Percentiles rank a stretch among this genome's conserved stretches.
phyloP scores from a whole-genome alignment of 2,113 vertebrate genomes.

The Pongo abelii region DNA sequence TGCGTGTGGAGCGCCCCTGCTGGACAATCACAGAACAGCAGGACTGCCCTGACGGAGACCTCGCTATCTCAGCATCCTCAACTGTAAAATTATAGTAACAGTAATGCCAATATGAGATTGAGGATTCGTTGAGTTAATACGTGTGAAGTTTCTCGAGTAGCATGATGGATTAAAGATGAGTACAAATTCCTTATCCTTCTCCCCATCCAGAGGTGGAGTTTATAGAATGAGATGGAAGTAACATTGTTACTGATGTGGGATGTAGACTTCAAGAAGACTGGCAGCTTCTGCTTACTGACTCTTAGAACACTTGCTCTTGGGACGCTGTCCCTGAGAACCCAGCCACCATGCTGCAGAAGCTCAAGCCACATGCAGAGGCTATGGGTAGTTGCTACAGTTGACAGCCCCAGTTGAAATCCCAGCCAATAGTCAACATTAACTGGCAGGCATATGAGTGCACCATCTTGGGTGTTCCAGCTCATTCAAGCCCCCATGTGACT shows the following conservation, averaged over 20 bases:
- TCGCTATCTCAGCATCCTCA: background rate
- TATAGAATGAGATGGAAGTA: background rate
- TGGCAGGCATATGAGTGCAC: background rate
- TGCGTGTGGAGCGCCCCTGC: background rate
- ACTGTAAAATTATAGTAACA: background rate
- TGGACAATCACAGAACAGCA: background rate
- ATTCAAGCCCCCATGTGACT: background rate
- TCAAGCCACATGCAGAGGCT: no score
- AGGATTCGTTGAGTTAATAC: background rate
- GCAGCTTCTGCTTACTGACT: background rate
- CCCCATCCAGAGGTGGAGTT: background rate
- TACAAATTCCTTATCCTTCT: background rate
- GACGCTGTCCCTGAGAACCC: no score
- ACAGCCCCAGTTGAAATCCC: background rate
- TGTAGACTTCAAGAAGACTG: background rate
- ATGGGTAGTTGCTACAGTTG: no score
- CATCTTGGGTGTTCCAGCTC: background rate
- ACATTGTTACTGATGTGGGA: no score
- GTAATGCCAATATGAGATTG: background rate
- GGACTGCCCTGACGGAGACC: background rate
- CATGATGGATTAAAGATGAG: background rate
- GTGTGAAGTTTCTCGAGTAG: background rate
- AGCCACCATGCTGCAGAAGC: no score
- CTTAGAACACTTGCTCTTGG: no score
- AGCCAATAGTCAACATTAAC: background rate